A percentile compares a stretch with the other conserved stretches of the same genome.
phyloP scores from a whole-genome alignment of 2,113 vertebrate species.

The Sphaerodactylus townsendi region DNA sequence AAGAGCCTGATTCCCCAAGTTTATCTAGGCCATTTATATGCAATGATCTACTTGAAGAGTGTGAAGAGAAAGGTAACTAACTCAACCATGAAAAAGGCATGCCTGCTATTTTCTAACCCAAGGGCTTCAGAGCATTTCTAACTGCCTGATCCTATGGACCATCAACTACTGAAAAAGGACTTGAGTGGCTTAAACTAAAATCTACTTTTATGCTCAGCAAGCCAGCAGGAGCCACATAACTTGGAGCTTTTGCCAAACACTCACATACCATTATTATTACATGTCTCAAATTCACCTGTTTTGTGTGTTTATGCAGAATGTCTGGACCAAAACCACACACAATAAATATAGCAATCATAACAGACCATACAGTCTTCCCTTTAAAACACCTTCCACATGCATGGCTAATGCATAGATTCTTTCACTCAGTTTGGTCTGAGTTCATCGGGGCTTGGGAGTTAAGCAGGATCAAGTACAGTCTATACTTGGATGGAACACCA shows the following conservation, averaged over 20 bases:
- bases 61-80: background rate
- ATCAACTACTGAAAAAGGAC: background rate
- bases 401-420: no score
- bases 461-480: no score
- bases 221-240: background rate
- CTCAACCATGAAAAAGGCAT: background rate
- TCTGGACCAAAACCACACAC: background rate
- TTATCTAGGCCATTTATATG: slow-evolving; percentile 25
- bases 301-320: background rate
- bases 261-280: no score
- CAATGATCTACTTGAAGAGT: background rate
- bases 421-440: no score
- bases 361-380: no score
- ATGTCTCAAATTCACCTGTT: background rate
- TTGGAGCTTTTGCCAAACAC: background rate
- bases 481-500: no score
- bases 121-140: background rate
- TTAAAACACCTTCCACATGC: no score
- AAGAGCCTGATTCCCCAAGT: slow-evolving; percentile 22
- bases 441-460: no score
- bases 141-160: slow-evolving; percentile 1
- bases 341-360: no score
- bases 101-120: background rate
- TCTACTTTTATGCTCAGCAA: background rate
- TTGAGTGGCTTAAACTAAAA: background rate